Base-by-base conservation (phyloP, 2,797 vertebrate species). In the Gouania willdenowi region DNA sequence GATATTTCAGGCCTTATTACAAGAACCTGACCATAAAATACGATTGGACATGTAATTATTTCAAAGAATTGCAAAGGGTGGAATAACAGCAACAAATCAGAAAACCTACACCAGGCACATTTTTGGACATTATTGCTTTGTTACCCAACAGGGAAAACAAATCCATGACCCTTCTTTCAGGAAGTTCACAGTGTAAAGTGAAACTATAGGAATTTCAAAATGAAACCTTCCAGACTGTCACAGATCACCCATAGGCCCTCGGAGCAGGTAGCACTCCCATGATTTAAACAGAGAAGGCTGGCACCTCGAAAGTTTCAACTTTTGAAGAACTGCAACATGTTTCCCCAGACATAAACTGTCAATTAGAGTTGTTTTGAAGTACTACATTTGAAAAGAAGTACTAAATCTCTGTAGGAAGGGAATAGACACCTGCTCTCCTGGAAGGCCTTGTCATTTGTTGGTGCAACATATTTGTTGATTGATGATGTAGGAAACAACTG, bases 211-310 rank as follows among this genome's bases (percentile, higher is more conserved):
- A 51, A 52, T 57, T 69, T 34, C 42, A 42, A 60, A 42, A 19
- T 54, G 57, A 58, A 65, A 43, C 66, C 66, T 66, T 64, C 53
- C 49, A 41, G 36, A 56, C 17, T 66, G 79, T 66, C 87, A 87
- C 62, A 17, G 68, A 85, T 77, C 78, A 63, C 55, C 51, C 27
- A n/a, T n/a, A n/a, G n/a, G n/a, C n/a, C n/a, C n/a, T n/a, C n/a
- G n/a, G n/a, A n/a, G n/a, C n/a, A n/a, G n/a, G n/a, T n/a, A n/a
- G n/a, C n/a, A n/a, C n/a, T n/a, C n/a, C n/a, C n/a, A n/a, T n/a
- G n/a, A n/a, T n/a, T n/a, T n/a, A n/a, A n/a, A n/a, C n/a, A n/a
- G n/a, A n/a, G n/a, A n/a, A n/a, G n/a, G n/a, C n/a, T n/a, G n/a
- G n/a, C n/a, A n/a, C 63, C 44, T 31, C 17, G 27, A 48, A 66